phyloP scores from a whole-genome alignment of 2,113 vertebrate genomes.

The Passer montanus region DNA sequence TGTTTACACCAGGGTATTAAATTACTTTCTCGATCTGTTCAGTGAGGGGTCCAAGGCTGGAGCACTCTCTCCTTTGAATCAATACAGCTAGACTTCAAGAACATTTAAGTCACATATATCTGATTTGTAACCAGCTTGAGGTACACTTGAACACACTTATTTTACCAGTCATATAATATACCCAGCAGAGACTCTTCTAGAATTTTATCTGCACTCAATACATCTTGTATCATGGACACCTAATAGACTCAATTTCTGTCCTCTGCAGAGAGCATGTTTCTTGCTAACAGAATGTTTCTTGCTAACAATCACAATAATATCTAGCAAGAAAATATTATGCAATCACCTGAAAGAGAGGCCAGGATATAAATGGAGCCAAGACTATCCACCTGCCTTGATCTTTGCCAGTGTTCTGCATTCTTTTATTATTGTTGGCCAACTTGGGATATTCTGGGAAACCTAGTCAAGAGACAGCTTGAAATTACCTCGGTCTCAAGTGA shows the following conservation, averaged over 20 bases:
- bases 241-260: background rate
- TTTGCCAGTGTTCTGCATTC: background rate
- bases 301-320: background rate
- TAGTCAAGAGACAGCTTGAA: background rate
- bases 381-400: background rate
- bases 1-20: background rate
- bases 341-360: background rate
- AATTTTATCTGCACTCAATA: background rate
- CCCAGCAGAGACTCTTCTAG: background rate
- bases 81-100: conserved; percentile 1
- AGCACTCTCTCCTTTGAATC: background rate
- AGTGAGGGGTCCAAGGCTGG: background rate
- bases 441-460: background rate
- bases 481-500: background rate
- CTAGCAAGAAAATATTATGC: background rate
- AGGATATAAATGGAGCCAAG: background rate
- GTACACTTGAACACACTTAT: background rate
- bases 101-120: conserved; percentile 5
- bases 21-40: background rate
- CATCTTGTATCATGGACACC: background rate
- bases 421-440: background rate
- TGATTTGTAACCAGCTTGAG: conserved; percentile 18
- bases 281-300: background rate
- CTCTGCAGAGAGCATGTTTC: background rate
- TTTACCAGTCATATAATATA: background rate